Evolutionary conservation across 2,797 vertebrate genomes (phyloP), one percentile per base, ranked within the genome.

Genomic region (Etheostoma nigrum): DNA sequence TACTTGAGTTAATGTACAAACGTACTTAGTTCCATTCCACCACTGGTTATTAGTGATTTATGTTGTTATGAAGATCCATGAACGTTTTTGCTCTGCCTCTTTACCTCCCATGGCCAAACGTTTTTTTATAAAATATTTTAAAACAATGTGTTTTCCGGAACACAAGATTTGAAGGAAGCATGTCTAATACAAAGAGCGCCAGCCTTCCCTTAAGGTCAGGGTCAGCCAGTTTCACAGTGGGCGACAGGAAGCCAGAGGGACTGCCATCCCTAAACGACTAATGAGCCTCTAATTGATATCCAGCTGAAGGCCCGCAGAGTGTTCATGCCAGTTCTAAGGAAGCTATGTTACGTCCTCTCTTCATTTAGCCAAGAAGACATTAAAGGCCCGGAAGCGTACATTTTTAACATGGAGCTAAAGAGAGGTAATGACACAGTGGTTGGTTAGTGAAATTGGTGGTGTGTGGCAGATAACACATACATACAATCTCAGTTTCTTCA

Each of bases 261-360:
- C 76, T 4, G 69, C 74, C 73, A 52, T 87, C 76, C 74, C 65
- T 70, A 81, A 88, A 81, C 9, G 70, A 78, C 76, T 93, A 93
- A 94, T 90, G 88, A 93, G 91, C 78, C 88, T 82, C 89, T 93
- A 94, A 94, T 93, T 94, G 90, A 92, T 90, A 92, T 93, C 90
- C 90, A 87, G 88, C 91, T 84, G 92, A 89, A 88, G 85, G 53
- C 83, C 77, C 83, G 81, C 77, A 67, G 86, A 84, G 79, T 77
- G 86, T 78, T 86, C 88, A 87, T 88, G 86, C 76, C 81, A 81
- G 13, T 87, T 86, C 82, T 70, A 65, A 78, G 72, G 72, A 85
- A 88, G 81, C 62, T 66, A 74, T 74, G 82, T 72, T 74, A 79
- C 63, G 53, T 78, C 66, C 53, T 49, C 75, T 80, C 76, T 71